Percentiles rank a stretch among this genome's conserved stretches.
phyloP scores from a whole-genome alignment of 2,797 vertebrate genomes.

The Odontamblyopus lacepedii region DNA sequence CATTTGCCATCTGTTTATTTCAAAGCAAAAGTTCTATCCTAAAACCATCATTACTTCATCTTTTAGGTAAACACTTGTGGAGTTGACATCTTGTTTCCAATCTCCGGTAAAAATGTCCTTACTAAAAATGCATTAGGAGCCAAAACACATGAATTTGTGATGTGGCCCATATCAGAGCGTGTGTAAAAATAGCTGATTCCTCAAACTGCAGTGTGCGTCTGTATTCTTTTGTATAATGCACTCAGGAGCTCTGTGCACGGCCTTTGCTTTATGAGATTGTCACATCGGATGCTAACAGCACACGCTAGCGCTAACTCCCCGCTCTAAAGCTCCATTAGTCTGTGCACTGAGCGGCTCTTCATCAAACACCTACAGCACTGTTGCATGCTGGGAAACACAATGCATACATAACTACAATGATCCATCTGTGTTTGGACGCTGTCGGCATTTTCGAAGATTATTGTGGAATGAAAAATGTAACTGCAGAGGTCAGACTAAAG shows the following conservation, averaged over 20 bases:
- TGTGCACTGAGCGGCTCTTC: constrained; percentile 14
- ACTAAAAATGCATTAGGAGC: neutral
- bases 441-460: neutral
- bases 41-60: neutral
- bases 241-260: neutral
- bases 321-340: constrained; percentile 28
- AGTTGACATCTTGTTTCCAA: neutral
- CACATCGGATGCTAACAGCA: neutral
- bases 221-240: neutral
- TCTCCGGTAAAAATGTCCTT: neutral
- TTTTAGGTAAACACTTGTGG: neutral
- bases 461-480: neutral
- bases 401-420: constrained; percentile 5
- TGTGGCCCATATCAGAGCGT: too few relatives aligned
- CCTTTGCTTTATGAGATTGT: constrained; percentile 9
- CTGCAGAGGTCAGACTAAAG: neutral
- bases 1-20: neutral
- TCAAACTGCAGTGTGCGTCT: neutral
- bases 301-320: neutral
- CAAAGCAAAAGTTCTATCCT: neutral
- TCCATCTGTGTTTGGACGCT: neutral
- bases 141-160: neutral
- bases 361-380: constrained; percentile 9
- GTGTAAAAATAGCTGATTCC: neutral
- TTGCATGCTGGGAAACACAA: constrained; percentile 25